Evolutionary conservation across 2,113 vertebrate genomes (phyloP).

Genomic region (mouse (Mus musculus)): GRCm39 chr6:37998001-37998500

Average conservation of each 20-base stretch:
- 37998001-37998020: not conserved
- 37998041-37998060: not conserved
- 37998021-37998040: not conserved
- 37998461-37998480: rapidly evolving
- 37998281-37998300: not conserved
- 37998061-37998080: not conserved
- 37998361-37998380: not conserved
- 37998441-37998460: rapidly evolving
- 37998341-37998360: too few species aligned
- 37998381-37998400: not conserved
- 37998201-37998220: not conserved
- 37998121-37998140: not conserved
- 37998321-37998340: not conserved
- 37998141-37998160: not conserved
- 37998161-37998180: not conserved
- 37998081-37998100: not conserved
- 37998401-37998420: not conserved
- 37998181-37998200: conserved; percentile 1
- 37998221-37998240: not conserved
- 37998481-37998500: conserved; percentile 89
- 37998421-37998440: not conserved
- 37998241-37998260: not conserved
- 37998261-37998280: not conserved
- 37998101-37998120: not conserved
- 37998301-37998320: not conserved